These are phyloP conservation scores for Temnothorax unifasciatus DNA, from an alignment of 2,888 invertebrate species.

Conservation along the genomic window DNA sequence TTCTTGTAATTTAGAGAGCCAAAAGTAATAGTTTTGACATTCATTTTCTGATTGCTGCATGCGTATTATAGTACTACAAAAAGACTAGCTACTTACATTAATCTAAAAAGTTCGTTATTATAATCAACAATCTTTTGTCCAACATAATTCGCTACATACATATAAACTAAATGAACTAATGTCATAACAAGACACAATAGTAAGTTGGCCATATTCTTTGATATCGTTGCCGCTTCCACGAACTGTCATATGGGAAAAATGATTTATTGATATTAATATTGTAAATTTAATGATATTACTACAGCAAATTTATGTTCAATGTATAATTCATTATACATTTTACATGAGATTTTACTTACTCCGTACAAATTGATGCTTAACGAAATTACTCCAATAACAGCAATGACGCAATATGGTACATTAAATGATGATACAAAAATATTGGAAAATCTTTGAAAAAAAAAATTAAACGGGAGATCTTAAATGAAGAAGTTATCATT, in stretches of 20 bases:
- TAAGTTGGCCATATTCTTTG: neutral
- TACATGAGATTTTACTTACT: constrained; percentile 7
- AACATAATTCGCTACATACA: neutral
- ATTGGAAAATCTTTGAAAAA: constrained; percentile 12
- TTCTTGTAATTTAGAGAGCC: neutral
- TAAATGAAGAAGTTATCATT: neutral
- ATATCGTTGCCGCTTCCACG: neutral
- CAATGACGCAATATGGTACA: neutral
- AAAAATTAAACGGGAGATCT: neutral
- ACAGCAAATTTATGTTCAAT: neutral
- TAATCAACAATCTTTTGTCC: constrained; percentile 7
- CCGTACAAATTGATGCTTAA: constrained; percentile 22
- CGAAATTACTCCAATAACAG: neutral
- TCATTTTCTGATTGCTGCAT: neutral
- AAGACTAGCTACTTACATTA: constrained; percentile 17
- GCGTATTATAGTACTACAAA: neutral
- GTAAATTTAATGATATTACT: neutral
- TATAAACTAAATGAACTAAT: neutral
- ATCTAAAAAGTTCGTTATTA: constrained; percentile 18
- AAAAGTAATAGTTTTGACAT: neutral
- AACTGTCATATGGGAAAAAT: neutral
- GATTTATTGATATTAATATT: neutral
- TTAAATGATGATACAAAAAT: neutral
- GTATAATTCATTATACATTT: neutral
- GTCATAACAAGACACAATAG: fast-evolving